Percentiles rank a stretch among this genome's conserved stretches.
Evolutionary conservation across 2,888 invertebrate genomes (phyloP).

Genomic region (Acanthopleura granulata): DNA sequence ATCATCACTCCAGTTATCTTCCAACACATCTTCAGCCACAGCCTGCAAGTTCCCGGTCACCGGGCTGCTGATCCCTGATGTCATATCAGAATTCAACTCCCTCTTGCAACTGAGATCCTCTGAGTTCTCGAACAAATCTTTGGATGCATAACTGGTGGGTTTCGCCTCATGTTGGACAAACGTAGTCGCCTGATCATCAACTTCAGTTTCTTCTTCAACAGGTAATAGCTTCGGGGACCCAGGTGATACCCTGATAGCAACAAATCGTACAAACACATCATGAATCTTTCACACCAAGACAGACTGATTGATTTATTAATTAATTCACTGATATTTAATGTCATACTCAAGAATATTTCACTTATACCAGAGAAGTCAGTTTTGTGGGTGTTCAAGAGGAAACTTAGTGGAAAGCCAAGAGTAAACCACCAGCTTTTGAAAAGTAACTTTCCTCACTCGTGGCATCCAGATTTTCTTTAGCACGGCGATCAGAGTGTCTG

Average conservation of each 20-base stretch:
- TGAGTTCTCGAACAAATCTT: slow-evolving; percentile 30
- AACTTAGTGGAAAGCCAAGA: not conserved
- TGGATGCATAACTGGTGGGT: no score
- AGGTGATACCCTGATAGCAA: no score
- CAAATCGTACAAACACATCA: no score
- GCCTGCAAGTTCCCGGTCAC: not conserved
- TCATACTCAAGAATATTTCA: not conserved
- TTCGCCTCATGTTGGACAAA: no score
- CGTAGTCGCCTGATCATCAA: no score
- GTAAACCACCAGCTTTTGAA: not conserved
- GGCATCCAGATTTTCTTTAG: no score
- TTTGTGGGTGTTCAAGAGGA: not conserved
- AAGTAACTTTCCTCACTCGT: not conserved
- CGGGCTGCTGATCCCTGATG: slow-evolving; percentile 5
- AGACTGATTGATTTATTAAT: not conserved
- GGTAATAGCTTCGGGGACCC: no score
- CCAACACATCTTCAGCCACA: slow-evolving; percentile 22
- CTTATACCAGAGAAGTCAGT: not conserved
- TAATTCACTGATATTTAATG: not conserved
- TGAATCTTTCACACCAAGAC: no score
- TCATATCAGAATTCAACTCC: not conserved
- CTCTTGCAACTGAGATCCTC: not conserved
- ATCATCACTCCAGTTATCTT: slow-evolving; percentile 47
- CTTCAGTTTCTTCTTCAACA: no score
- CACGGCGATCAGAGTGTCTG: no score